Evolutionary conservation across 1,140 invertebrate species (phyloP).

Genomic region (Bemisia tabaci): DNA sequence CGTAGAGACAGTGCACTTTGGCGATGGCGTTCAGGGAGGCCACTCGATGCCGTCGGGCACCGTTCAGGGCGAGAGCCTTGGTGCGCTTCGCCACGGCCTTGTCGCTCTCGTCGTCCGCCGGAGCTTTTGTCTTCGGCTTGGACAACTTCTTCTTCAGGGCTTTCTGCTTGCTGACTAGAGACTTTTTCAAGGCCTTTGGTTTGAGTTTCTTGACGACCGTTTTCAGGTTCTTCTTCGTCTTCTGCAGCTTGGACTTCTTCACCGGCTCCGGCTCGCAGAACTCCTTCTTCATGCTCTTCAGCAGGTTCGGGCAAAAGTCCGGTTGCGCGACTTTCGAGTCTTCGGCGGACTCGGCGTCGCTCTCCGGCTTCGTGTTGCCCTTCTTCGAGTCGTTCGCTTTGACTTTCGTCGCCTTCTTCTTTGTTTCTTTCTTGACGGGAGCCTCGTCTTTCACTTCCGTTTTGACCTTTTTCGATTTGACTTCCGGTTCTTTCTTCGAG

Average conservation of each 20-base stretch:
- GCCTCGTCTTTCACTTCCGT: conserved; percentile 8
- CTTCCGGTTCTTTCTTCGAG: conserved; percentile 1
- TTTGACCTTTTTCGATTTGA: conserved; percentile 12
- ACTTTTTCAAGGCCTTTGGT: conserved; percentile 1
- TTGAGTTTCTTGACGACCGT: conserved; percentile 4
- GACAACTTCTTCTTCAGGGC: neutral
- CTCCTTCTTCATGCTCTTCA: conserved; percentile 3
- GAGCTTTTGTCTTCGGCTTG: neutral
- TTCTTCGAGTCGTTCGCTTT: conserved; percentile 8
- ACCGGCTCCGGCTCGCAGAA: neutral
- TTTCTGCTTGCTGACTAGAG: neutral
- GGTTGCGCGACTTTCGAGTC: conserved; percentile 5
- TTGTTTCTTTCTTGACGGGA: conserved; percentile 7
- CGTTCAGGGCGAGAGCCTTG: conserved; percentile 27
- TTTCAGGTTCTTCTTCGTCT: conserved; percentile 4
- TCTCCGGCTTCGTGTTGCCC: neutral
- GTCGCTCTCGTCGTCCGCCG: conserved; percentile 8
- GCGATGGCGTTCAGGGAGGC: conserved; percentile 77
- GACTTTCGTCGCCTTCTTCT: conserved; percentile 10
- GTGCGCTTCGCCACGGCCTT: conserved; percentile 5
- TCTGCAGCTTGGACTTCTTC: conserved; percentile 6
- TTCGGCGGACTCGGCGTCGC: neutral
- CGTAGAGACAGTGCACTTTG: conserved; percentile 84
- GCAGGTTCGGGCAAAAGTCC: neutral
- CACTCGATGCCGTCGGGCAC: conserved; percentile 65